A percentile compares a stretch with the other conserved stretches of the same genome.
Conservation (phyloP, 2,888 invertebrate species). For the Boloria selene region DNA sequence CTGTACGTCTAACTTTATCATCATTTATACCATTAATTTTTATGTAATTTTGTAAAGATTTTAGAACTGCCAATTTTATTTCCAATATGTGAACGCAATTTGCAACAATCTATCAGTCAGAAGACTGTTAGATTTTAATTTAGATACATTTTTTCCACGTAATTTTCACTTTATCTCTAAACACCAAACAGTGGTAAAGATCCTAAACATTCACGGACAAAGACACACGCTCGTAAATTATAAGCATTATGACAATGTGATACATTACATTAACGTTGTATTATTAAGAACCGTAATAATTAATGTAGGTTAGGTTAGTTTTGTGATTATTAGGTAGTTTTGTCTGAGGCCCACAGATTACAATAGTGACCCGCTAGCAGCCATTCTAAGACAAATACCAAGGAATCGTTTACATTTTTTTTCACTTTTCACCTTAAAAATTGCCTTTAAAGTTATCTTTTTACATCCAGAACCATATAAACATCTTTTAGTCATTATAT, state of each 20-base stretch:
- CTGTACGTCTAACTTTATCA: slow-evolving; percentile 62
- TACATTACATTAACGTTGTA: slow-evolving; percentile 79
- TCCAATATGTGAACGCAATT: slow-evolving; percentile 65
- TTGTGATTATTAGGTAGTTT: slow-evolving; percentile 67
- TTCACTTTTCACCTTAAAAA: slow-evolving; percentile 70
- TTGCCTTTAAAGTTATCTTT: slow-evolving; percentile 76
- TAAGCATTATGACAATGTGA: slow-evolving; percentile 83
- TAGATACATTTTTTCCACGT: slow-evolving; percentile 69
- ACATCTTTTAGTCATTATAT: slow-evolving; percentile 83
- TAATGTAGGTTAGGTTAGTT: slow-evolving; percentile 76
- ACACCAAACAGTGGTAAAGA: slow-evolving; percentile 78
- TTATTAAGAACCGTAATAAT: slow-evolving; percentile 79
- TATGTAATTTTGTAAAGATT: slow-evolving; percentile 56
- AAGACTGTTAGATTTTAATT: slow-evolving; percentile 53
- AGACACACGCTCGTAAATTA: slow-evolving; percentile 83
- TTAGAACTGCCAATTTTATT: slow-evolving; percentile 68
- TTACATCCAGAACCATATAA: slow-evolving; percentile 83
- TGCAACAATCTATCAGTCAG: slow-evolving; percentile 51
- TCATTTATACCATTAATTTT: slow-evolving; percentile 60
- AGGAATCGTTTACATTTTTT: slow-evolving; percentile 67
- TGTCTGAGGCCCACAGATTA: slow-evolving; percentile 80
- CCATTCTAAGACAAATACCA: slow-evolving; percentile 80
- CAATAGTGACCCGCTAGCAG: slow-evolving; percentile 77
- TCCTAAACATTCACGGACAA: slow-evolving; percentile 82
- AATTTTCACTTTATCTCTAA: slow-evolving; percentile 71